A percentile compares a stretch with the other conserved stretches of the same genome.
Conservation (phyloP, 2,113 vertebrate genomes). For the Podarcis muralis region DNA sequence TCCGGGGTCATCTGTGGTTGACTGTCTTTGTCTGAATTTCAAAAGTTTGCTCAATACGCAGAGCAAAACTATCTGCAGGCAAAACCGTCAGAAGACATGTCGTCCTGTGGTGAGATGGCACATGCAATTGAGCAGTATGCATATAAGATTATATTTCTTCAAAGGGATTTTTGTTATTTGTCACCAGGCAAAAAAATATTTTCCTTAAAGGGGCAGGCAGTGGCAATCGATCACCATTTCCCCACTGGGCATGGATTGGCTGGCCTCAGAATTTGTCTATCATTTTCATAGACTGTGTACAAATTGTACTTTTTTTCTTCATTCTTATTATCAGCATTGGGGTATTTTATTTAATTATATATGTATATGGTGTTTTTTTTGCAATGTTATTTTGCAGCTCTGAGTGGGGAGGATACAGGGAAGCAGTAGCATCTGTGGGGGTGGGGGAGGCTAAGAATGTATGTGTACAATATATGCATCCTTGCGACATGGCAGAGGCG, state of each 20-base stretch:
- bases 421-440: accelerated
- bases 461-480: background rate
- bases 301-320: conserved; percentile 10
- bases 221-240: background rate
- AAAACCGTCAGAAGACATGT: background rate
- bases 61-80: background rate
- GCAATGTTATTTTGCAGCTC: background rate
- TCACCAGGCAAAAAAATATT: conserved; percentile 9
- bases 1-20: background rate
- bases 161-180: conserved; percentile 1
- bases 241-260: background rate
- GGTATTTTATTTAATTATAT: background rate
- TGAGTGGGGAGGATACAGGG: background rate
- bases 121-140: background rate
- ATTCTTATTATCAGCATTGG: background rate
- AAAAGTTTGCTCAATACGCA: background rate
- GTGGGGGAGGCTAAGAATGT: background rate
- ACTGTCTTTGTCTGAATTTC: background rate
- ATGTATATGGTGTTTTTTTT: background rate
- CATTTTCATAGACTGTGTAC: conserved; percentile 18
- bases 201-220: background rate
- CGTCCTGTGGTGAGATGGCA: too few species aligned
- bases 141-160: background rate
- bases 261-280: conserved; percentile 1
- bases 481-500: background rate